phyloP scores from a whole-genome alignment of 2,113 vertebrate species.

The Psittacula cyanocephala region DNA sequence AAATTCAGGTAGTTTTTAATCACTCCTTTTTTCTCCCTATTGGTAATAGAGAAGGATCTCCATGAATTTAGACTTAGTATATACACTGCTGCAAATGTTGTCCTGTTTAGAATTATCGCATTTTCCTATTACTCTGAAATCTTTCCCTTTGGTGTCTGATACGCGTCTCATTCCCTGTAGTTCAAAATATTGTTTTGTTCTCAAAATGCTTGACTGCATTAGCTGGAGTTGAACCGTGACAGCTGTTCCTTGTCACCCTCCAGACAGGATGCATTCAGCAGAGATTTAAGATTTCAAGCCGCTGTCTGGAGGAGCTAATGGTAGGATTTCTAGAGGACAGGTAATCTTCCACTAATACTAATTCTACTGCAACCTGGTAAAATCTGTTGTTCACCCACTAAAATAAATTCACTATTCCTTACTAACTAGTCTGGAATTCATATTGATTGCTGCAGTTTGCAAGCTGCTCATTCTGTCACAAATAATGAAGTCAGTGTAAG shows the following conservation, averaged over 20 bases:
- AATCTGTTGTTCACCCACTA: neutral
- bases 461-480: neutral
- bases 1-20: neutral
- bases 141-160: neutral
- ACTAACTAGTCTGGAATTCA: neutral
- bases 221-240: neutral
- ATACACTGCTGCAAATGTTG: neutral
- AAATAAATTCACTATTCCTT: neutral
- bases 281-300: neutral
- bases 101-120: neutral
- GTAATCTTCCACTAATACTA: slow-evolving; percentile 26
- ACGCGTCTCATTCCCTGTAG: neutral
- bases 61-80: neutral
- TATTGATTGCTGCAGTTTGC: neutral
- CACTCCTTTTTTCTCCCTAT: neutral
- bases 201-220: neutral
- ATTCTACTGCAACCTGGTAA: neutral
- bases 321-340: slow-evolving; percentile 29
- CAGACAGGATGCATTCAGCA: neutral
- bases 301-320: slow-evolving; percentile 1
- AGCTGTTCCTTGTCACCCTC: slow-evolving; percentile 44
- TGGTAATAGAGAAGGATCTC: neutral
- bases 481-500: neutral
- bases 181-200: neutral
- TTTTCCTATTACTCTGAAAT: neutral